A percentile compares a stretch with the other conserved stretches of the same genome.
These are phyloP conservation scores for Rambutsinella grinnellia DNA, from an alignment of 2,888 invertebrate genomes.

Conservation along the genomic window DNA sequence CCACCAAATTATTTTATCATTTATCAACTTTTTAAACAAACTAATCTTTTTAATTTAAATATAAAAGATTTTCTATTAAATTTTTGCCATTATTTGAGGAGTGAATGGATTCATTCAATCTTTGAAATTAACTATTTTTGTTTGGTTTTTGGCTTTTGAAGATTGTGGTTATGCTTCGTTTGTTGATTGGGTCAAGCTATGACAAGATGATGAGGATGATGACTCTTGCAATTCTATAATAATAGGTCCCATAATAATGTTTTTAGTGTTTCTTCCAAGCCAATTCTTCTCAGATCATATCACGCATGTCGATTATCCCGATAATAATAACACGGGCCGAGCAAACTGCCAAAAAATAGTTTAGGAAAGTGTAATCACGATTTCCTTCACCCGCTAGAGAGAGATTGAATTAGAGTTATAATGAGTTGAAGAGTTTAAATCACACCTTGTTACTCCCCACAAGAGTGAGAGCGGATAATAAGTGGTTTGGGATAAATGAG, in stretches of 20 bases:
- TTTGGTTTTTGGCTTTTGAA: too few relatives aligned
- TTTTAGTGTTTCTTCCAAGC: too few relatives aligned
- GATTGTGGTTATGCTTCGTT: neutral
- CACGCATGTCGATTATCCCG: slow-evolving; percentile 28
- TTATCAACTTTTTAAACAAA: too few relatives aligned
- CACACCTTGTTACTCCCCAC: slow-evolving; percentile 18
- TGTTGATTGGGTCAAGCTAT: neutral
- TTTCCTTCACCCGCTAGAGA: neutral
- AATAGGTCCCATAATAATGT: too few relatives aligned
- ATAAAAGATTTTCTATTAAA: too few relatives aligned
- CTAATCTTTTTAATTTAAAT: too few relatives aligned
- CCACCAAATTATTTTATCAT: too few relatives aligned
- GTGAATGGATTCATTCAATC: too few relatives aligned
- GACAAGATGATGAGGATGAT: neutral
- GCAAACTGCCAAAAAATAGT: neutral
- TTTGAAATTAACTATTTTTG: too few relatives aligned
- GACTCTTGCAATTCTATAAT: too few relatives aligned
- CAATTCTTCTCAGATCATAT: too few relatives aligned
- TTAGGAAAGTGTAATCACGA: slow-evolving; percentile 17
- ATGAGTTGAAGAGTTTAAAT: slow-evolving; percentile 12
- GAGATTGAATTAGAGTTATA: neutral
- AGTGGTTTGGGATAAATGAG: neutral
- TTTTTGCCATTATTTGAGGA: too few relatives aligned
- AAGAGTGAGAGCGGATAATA: neutral
- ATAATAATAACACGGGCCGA: slow-evolving; percentile 13